Percentiles rank a stretch among this genome's conserved stretches.
Conservation (phyloP, 1,140 invertebrate species). For the Eriosoma lanigerum region DNA sequence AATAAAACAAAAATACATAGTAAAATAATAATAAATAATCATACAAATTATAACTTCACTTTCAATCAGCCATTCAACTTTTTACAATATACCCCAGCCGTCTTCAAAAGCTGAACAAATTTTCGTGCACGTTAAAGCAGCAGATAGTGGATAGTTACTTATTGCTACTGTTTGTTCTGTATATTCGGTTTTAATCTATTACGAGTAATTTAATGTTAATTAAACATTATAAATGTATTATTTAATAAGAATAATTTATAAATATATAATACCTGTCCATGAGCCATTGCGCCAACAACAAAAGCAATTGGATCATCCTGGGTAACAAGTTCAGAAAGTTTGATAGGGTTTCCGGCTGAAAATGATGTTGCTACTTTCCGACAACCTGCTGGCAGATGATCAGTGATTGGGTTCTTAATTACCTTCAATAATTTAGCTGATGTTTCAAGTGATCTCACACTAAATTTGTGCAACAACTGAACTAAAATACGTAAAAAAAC, state of each 20-base stretch:
- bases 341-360: constrained; percentile 74
- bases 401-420: constrained; percentile 94
- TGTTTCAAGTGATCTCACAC: constrained; percentile 84
- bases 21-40: neutral
- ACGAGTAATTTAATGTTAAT: constrained; percentile 53
- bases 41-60: neutral
- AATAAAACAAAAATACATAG: too few species aligned
- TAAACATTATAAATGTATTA: neutral
- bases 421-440: constrained; percentile 92
- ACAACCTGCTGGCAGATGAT: constrained; percentile 94
- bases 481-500: constrained; percentile 68
- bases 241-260: neutral
- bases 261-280: constrained; percentile 73
- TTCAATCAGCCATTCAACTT: neutral
- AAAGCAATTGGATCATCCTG: constrained; percentile 81
- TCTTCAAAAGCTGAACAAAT: constrained; percentile 97
- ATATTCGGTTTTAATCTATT: constrained; percentile 82
- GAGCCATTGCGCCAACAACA: constrained; percentile 95
- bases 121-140: constrained; percentile 93
- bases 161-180: constrained; percentile 88
- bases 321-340: constrained; percentile 80
- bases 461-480: constrained; percentile 93
- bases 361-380: constrained; percentile 90
- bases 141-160: constrained; percentile 94
- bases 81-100: constrained; percentile 81